A percentile compares a stretch with the other conserved stretches of the same genome.
Conservation (phyloP, 1,140 invertebrate species). For the Drosophila ohnishii region DNA sequence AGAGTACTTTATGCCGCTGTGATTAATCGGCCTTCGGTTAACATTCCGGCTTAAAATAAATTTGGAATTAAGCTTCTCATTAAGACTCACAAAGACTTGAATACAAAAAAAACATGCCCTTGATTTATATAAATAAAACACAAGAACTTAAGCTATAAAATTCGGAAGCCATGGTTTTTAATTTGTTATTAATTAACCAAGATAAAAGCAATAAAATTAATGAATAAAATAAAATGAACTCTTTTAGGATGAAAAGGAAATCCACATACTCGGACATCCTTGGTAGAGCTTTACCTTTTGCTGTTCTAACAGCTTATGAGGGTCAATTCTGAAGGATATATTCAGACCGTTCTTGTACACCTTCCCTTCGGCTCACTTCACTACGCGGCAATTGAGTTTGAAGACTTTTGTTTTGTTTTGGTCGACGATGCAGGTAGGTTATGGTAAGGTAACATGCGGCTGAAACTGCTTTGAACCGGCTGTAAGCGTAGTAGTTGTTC, state of each 20-base stretch:
- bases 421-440: slow-evolving; percentile 22
- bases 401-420: slow-evolving; percentile 14
- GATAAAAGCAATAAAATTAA: no score
- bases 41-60: no score
- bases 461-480: slow-evolving; percentile 56
- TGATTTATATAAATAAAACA: not conserved
- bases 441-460: slow-evolving; percentile 29
- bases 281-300: slow-evolving; percentile 42
- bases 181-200: no score
- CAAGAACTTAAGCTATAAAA: not conserved
- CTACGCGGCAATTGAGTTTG: slow-evolving; percentile 31
- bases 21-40: not conserved
- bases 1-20: no score
- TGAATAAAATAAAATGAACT: no score
- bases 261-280: not conserved
- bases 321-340: not conserved
- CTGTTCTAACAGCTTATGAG: not conserved
- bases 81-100: no score
- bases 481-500: slow-evolving; percentile 30
- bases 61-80: not conserved
- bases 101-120: not conserved
- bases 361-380: slow-evolving; percentile 27
- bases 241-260: not conserved
- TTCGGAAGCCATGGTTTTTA: not conserved
- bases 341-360: slow-evolving; percentile 1